These are phyloP conservation scores for Etia nguti DNA, from an alignment of 2,113 vertebrate genomes.

Conservation along the genomic window DNA sequence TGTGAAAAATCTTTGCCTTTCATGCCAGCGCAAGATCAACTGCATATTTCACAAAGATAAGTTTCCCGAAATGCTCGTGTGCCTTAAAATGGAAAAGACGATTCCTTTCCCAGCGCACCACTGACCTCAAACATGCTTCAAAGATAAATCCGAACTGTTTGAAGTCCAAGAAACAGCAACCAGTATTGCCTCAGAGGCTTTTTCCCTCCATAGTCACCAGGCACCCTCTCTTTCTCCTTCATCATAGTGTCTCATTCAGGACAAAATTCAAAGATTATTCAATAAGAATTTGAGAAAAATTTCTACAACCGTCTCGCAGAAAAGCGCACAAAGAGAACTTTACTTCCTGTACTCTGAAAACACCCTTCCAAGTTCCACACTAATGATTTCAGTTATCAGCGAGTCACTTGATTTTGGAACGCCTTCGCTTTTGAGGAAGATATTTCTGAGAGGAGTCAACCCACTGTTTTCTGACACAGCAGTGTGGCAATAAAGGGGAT, in stretches of 20 bases:
- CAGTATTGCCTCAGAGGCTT: background rate
- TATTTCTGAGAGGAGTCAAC: background rate
- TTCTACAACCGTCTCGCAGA: background rate
- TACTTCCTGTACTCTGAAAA: background rate
- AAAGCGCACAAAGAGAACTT: background rate
- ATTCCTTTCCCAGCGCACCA: background rate
- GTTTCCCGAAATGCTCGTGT: background rate
- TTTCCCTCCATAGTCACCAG: background rate
- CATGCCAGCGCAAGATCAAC: background rate
- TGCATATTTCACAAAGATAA: background rate
- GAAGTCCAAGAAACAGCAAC: constrained; percentile 20
- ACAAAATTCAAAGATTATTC: background rate
- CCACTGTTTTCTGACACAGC: background rate
- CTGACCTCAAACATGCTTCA: constrained; percentile 33
- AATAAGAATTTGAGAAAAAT: background rate
- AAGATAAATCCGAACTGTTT: constrained; percentile 8
- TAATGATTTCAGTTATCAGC: background rate
- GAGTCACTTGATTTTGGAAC: background rate
- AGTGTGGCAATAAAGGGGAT: background rate
- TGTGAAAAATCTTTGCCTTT: background rate
- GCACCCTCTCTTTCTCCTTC: background rate
- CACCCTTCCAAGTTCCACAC: background rate
- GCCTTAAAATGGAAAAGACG: background rate
- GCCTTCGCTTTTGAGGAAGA: background rate
- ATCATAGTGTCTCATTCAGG: background rate